phyloP scores from a whole-genome alignment of 2,113 vertebrate species.

The Triplophysa siluroides region DNA sequence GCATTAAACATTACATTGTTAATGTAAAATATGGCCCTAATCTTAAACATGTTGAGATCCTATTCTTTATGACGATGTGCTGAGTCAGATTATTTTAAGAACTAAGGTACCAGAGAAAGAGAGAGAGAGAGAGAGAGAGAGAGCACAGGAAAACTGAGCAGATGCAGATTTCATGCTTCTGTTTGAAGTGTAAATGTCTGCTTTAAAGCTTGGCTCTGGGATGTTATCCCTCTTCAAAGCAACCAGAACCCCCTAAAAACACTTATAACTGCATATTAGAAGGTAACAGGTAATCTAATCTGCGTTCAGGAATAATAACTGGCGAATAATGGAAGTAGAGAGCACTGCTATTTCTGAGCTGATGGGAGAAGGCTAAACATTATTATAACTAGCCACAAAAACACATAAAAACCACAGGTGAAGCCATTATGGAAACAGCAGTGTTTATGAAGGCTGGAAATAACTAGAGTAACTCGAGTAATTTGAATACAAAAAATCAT shows the following conservation, averaged over 20 bases:
- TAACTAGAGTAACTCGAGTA: too few relatives aligned
- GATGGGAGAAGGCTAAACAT: neutral
- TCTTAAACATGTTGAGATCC: neutral
- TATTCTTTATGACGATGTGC: neutral
- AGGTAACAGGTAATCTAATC: neutral
- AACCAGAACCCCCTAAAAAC: neutral
- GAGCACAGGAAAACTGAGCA: neutral
- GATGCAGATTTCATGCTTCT: constrained; percentile 20
- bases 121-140: neutral
- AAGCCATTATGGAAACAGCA: too few relatives aligned
- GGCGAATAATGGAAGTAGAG: neutral
- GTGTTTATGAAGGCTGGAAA: too few relatives aligned
- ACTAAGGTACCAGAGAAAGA: constrained; percentile 6
- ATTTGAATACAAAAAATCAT: too few relatives aligned
- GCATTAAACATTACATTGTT: too few relatives aligned
- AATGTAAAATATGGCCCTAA: too few relatives aligned
- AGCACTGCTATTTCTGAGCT: neutral
- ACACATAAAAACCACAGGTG: too few relatives aligned
- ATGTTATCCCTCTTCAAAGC: neutral
- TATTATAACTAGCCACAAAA: too few relatives aligned
- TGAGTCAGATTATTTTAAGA: constrained; percentile 8
- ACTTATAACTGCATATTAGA: neutral
- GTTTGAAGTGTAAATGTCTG: constrained; percentile 29
- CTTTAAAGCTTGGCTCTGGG: neutral
- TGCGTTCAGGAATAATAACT: neutral